Evolutionary conservation across 2,797 vertebrate genomes (phyloP).

Genomic region (Labeo calbasu): DNA sequence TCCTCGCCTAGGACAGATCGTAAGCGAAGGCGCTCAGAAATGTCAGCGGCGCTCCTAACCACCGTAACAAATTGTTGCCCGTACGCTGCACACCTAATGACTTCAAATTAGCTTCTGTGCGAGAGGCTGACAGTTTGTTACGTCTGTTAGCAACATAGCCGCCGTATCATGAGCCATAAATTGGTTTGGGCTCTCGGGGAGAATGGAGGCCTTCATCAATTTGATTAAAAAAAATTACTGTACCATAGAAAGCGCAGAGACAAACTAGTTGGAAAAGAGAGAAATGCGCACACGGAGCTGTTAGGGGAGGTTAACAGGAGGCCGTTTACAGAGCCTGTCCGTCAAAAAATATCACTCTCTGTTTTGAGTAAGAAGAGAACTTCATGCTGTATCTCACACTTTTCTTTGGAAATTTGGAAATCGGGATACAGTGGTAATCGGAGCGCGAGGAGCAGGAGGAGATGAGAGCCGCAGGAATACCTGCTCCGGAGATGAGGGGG

Average conservation of each 20-base stretch:
- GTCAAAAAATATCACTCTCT: not conserved
- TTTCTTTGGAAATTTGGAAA: conserved; percentile 70
- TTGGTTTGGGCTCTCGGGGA: conserved; percentile 92
- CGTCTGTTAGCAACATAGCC: conserved; percentile 95
- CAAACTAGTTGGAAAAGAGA: conserved; percentile 84
- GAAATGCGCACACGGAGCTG: conserved; percentile 70
- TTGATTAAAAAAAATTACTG: conserved; percentile 99
- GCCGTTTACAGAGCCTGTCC: conserved; percentile 32
- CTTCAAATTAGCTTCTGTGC: conserved; percentile 99
- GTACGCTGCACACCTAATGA: conserved; percentile 98
- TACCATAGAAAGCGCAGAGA: conserved; percentile 89
- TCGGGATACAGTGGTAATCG: conserved; percentile 64
- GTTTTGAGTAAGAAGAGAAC: conserved; percentile 51
- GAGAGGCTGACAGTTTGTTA: conserved; percentile 98
- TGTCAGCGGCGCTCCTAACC: conserved; percentile 90
- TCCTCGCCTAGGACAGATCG: conserved; percentile 92
- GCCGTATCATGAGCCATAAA: conserved; percentile 99
- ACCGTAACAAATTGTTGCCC: conserved; percentile 99
- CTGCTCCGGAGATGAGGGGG: conserved; percentile 70
- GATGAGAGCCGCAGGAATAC: conserved; percentile 52
- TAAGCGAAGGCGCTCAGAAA: conserved; percentile 96
- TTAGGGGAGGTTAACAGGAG: conserved; percentile 30
- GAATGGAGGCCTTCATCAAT: conserved; percentile 90
- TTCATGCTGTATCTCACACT: conserved; percentile 57
- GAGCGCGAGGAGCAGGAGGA: conserved; percentile 31